Conservation (phyloP, 2,113 vertebrate genomes). For the Acinonyx jubatus region DNA sequence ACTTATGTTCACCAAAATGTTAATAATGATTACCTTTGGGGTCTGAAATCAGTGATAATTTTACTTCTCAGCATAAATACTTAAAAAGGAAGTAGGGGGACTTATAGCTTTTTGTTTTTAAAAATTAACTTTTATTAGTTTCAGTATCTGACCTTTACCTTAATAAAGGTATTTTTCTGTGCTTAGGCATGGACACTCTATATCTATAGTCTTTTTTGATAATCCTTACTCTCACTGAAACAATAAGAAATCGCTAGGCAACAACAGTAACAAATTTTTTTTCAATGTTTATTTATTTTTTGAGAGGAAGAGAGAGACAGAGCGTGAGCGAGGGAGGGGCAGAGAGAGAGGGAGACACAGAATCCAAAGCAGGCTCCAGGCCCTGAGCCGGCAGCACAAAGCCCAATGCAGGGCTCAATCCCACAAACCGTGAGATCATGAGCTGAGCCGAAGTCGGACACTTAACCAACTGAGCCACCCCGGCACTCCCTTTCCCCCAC, state of each 20-base stretch:
- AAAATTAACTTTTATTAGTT: slow-evolving; percentile 4
- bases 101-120: neutral
- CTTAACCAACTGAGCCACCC: too few species aligned
- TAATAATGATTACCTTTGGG: neutral
- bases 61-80: neutral
- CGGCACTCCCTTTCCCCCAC: too few species aligned
- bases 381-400: too few species aligned
- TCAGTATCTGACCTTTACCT: neutral
- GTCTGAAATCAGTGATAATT: neutral
- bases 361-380: too few species aligned
- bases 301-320: too few species aligned
- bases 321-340: too few species aligned
- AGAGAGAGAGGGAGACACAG: too few species aligned
- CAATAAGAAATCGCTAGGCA: neutral
- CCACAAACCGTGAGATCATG: too few species aligned
- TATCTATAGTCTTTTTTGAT: neutral
- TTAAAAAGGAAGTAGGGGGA: neutral
- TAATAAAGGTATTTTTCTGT: neutral
- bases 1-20: slow-evolving; percentile 7
- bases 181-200: neutral
- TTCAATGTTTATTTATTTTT: too few species aligned
- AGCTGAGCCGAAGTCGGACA: too few species aligned
- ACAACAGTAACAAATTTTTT: neutral
- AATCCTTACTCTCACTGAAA: neutral
- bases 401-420: too few species aligned